Percentiles rank a stretch among this genome's conserved stretches.
phyloP scores from a whole-genome alignment of 2,113 vertebrate genomes.

The Phodopus roborovskii region DNA sequence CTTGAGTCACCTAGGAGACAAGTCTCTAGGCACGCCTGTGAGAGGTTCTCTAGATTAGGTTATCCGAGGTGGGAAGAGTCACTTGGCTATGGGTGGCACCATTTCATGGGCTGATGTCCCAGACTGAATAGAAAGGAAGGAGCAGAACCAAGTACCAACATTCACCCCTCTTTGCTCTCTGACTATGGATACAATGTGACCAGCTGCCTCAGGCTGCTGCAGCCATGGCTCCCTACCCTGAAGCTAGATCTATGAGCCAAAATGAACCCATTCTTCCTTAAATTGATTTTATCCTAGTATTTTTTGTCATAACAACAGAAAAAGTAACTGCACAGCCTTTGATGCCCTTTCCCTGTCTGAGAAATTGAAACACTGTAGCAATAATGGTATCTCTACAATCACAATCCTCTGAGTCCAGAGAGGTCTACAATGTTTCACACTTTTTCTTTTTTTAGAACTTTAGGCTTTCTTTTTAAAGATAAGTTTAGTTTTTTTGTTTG shows the following conservation, averaged over 20 bases:
- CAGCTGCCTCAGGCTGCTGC: not conserved
- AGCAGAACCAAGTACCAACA: not conserved
- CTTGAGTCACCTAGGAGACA: not conserved
- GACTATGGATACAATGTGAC: not conserved
- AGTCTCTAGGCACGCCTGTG: not conserved
- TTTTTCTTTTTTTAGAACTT: not conserved
- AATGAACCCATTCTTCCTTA: not conserved
- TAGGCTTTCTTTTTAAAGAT: not conserved
- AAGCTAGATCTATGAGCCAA: not conserved
- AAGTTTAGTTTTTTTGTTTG: not conserved
- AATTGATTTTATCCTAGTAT: not conserved
- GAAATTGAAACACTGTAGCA: not conserved
- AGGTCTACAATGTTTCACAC: not conserved
- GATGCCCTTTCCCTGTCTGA: not conserved
- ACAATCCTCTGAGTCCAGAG: not conserved
- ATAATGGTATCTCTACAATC: fast-evolving
- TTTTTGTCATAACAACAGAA: not conserved
- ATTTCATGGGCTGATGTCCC: not conserved
- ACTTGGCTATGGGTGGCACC: not conserved
- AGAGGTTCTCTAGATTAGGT: not conserved
- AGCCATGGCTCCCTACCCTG: no score
- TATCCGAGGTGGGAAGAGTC: not conserved
- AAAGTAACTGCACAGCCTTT: not conserved
- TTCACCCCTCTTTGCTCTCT: not conserved
- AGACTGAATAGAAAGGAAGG: not conserved